Conservation (phyloP, 2,113 vertebrate species). For the Garra rufa region DNA sequence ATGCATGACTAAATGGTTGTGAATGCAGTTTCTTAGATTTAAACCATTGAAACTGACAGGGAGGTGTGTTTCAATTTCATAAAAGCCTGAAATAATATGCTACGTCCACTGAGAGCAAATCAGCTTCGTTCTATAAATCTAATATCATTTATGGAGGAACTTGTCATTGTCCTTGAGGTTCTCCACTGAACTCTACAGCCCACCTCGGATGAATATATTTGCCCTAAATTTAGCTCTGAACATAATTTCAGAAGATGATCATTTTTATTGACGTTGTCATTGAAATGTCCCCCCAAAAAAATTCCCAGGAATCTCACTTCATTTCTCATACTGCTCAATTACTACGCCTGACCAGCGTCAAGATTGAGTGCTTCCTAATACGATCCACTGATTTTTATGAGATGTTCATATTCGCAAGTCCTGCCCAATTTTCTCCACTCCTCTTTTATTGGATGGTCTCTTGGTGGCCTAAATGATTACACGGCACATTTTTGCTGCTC, state of each 20-base stretch:
- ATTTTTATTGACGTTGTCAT: constrained; percentile 27
- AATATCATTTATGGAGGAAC: constrained; percentile 16
- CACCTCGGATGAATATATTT: not conserved
- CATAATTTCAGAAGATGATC: constrained; percentile 25
- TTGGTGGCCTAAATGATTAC: constrained; percentile 45
- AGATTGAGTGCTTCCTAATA: constrained; percentile 50
- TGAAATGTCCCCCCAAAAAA: constrained; percentile 42
- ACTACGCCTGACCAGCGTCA: constrained; percentile 24
- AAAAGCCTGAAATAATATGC: constrained; percentile 3
- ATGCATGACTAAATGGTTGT: not conserved
- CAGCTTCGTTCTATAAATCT: constrained; percentile 9
- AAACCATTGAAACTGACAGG: not conserved
- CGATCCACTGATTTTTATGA: constrained; percentile 41
- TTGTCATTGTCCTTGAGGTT: constrained; percentile 24
- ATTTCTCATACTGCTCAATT: constrained; percentile 45
- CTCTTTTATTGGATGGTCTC: constrained; percentile 30
- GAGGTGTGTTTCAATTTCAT: constrained; percentile 8
- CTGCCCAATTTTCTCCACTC: constrained; percentile 31
- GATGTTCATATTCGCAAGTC: constrained; percentile 36
- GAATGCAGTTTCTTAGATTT: not conserved
- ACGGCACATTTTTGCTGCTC: constrained; percentile 31
- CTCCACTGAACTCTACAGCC: not conserved
- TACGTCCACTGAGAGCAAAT: not conserved
- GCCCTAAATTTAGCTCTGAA: constrained; percentile 14
- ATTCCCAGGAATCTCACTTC: constrained; percentile 35